These are phyloP conservation scores for Colletes collaris DNA, from an alignment of 2,888 invertebrate species.

Conservation along the genomic window DNA sequence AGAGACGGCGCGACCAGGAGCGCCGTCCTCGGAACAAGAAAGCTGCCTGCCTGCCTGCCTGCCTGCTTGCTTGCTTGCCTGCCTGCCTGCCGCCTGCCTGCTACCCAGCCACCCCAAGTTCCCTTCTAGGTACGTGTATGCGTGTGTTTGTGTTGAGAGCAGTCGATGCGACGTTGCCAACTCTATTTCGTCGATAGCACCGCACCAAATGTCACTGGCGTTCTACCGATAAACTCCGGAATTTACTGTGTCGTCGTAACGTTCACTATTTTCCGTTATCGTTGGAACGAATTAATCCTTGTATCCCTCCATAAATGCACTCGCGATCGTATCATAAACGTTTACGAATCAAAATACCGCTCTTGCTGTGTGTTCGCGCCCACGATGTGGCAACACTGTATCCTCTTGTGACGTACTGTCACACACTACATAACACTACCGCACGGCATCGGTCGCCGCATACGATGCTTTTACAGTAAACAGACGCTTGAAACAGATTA, in stretches of 20 bases:
- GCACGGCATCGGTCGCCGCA: constrained; percentile 52
- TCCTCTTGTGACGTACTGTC: constrained; percentile 78
- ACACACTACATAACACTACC: constrained; percentile 68
- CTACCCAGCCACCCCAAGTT: constrained; percentile 74
- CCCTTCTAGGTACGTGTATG: constrained; percentile 69
- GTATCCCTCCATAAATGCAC: constrained; percentile 11
- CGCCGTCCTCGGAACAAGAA: constrained; percentile 78
- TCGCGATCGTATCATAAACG: constrained; percentile 14
- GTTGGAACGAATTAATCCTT: constrained; percentile 24
- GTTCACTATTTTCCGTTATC: constrained; percentile 30
- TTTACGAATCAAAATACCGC: constrained; percentile 15
- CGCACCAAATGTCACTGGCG: constrained; percentile 70
- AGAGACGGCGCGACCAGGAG: constrained; percentile 73
- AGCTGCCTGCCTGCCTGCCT: constrained; percentile 71
- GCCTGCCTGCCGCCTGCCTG: constrained; percentile 62
- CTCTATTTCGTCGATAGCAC: constrained; percentile 70
- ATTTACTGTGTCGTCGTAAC: constrained; percentile 18
- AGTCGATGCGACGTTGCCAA: constrained; percentile 79
- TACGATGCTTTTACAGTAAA: constrained; percentile 50
- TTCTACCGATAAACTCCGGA: constrained; percentile 44
- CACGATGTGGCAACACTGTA: constrained; percentile 75
- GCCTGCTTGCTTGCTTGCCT: constrained; percentile 64
- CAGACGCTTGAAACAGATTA: constrained; percentile 27
- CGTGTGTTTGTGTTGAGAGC: constrained; percentile 67
- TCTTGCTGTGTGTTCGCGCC: constrained; percentile 58